Evolutionary conservation across 2,113 vertebrate species (phyloP), one percentile per base, ranked within the genome.

Genomic region (Engraulis encrasicolus): DNA sequence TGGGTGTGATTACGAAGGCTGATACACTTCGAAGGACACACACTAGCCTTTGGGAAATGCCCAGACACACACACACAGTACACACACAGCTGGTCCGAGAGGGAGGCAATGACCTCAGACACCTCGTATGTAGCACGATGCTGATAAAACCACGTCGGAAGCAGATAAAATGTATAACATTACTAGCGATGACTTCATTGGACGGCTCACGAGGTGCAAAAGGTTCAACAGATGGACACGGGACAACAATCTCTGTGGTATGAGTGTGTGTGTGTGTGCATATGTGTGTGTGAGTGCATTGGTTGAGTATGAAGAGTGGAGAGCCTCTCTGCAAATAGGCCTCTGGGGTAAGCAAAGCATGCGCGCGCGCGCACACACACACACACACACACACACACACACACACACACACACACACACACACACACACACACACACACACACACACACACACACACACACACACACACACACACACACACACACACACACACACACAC

Each of bases 401-500:
- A 49, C 40, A 79, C 19, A 81, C 5, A 31, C 5, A 23, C 19
- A 48, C 36, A 40, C 48, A 40, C 34, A 15, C 78, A 36, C 12
- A 6, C 52, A 14, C 48, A 48, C 23, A 81, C 3, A 58, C 19
- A 81, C 50, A 54, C 50, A 54, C 50, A 54, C 50, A 54, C 50
- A 54, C 18, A 20, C 50, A 54, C 50, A 54, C 50, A 54, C 18
- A 54, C 50, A 20, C 18, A 54, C 50, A 19, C 50, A 54, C 50
- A 19, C 50, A 54, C 18, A 19, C 17, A 54, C 50, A 54, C 50
- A 54, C 0, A 54, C 50, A 50, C 4, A 50, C 50, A 50, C 50
- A 50, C 50, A 50, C 50, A 15, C 12, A 15, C 50, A 88, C 82
- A 92, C 88, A 91, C 87, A 87, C 86, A 83, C 80, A 11, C 19